These are phyloP conservation scores for Clavelina lepadiformis DNA, from an alignment of 23 tunicate species.

Conservation along the genomic window DNA sequence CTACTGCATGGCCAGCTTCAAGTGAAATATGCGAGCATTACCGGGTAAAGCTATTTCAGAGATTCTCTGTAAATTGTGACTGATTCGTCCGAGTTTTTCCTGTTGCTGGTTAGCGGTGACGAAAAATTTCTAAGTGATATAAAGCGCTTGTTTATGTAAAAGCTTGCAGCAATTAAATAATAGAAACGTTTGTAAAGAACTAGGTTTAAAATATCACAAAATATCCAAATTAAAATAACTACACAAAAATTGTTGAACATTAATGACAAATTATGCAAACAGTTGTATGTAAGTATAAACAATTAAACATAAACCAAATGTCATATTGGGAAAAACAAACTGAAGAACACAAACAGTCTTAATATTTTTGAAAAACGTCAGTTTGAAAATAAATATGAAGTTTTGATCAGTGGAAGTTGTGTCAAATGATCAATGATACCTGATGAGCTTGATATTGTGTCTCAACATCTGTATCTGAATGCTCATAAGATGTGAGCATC, in stretches of 20 bases:
- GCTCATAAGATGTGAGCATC: slow-evolving; percentile 39
- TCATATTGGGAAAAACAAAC: not conserved
- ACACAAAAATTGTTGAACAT: too few species aligned
- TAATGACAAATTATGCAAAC: too few species aligned
- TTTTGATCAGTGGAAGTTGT: not conserved
- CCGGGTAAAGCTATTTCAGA: slow-evolving; percentile 36
- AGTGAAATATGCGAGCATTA: not conserved
- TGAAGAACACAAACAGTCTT: not conserved
- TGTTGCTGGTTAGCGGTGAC: slow-evolving; percentile 36
- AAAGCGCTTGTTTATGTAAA: too few species aligned
- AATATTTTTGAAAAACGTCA: not conserved
- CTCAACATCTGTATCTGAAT: slow-evolving; percentile 53
- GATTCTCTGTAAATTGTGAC: slow-evolving; percentile 26
- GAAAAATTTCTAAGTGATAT: slow-evolving; percentile 62
- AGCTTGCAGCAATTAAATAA: too few species aligned
- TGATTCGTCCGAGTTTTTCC: slow-evolving; percentile 34
- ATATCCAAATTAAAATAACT: too few species aligned
- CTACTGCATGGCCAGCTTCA: too few species aligned
- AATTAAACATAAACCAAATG: too few species aligned
- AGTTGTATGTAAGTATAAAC: too few species aligned
- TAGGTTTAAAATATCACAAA: too few species aligned
- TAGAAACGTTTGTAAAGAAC: too few species aligned
- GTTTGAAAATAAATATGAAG: not conserved
- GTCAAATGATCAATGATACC: slow-evolving; percentile 8
- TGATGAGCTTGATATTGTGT: slow-evolving; percentile 50